These are phyloP conservation scores for Callipepla squamata DNA, from an alignment of 2,113 vertebrate species.

Conservation along the genomic window DNA sequence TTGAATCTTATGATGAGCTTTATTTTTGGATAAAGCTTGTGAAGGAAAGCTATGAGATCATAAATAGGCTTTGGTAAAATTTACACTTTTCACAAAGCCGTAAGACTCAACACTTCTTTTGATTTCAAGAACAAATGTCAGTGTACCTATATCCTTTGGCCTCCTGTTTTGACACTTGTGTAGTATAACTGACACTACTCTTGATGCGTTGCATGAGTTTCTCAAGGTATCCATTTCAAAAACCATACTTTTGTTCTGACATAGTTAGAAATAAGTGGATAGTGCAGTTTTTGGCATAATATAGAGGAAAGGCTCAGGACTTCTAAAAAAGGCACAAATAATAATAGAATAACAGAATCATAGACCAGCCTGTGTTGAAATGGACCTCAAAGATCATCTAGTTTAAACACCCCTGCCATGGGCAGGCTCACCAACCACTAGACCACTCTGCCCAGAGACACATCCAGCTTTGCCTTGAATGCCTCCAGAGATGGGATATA, in stretches of 20 bases:
- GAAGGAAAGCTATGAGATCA: neutral
- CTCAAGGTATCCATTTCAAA: neutral
- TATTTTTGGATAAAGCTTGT: neutral
- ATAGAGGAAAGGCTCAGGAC: neutral
- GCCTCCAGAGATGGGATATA: too few species aligned
- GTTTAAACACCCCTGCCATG: too few species aligned
- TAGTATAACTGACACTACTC: neutral
- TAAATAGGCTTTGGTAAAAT: neutral
- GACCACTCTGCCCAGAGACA: too few species aligned
- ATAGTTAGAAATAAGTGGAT: neutral
- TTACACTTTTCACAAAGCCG: neutral
- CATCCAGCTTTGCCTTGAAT: too few species aligned
- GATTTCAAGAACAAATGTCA: neutral
- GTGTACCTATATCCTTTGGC: neutral
- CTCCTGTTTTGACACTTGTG: accelerated
- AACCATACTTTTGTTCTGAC: neutral
- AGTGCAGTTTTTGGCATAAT: neutral
- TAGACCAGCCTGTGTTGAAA: too few species aligned
- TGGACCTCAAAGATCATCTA: too few species aligned
- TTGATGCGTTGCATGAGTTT: neutral
- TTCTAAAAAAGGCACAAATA: neutral
- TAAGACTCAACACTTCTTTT: neutral
- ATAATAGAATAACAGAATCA: too few species aligned
- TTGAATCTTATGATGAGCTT: neutral
- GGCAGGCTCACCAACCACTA: too few species aligned